Percentiles rank a stretch among this genome's conserved stretches.
phyloP scores from a whole-genome alignment of 2,797 vertebrate species.

The Anniella stebbinsi region DNA sequence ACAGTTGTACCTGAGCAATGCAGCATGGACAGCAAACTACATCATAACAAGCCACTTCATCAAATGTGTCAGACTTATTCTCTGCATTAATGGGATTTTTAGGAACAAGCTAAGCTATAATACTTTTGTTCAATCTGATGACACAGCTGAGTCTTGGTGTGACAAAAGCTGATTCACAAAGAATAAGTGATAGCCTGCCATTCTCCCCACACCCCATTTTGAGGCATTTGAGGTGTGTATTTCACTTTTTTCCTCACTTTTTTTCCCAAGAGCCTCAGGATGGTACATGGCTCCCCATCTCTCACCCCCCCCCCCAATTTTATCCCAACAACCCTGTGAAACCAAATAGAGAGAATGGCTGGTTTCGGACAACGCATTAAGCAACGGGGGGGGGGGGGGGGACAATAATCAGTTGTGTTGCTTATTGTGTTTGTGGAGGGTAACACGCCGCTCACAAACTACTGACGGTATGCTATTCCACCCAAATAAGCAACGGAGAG shows the following conservation, averaged over 20 bases:
- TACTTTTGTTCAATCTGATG: not conserved
- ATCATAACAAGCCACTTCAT: not conserved
- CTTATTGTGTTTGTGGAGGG: too few species aligned
- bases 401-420: too few species aligned
- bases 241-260: not conserved
- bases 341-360: not conserved
- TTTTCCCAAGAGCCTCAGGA: not conserved
- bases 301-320: too few species aligned
- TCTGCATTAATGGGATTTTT: not conserved
- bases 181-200: not conserved
- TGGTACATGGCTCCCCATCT: not conserved
- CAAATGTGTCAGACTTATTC: accelerated
- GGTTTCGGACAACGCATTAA: too few species aligned
- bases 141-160: not conserved
- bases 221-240: not conserved
- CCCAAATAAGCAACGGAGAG: too few species aligned
- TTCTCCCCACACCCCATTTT: too few species aligned
- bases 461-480: too few species aligned
- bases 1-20: accelerated
- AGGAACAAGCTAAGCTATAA: not conserved
- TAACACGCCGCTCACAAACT: too few species aligned
- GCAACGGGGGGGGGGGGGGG: too few species aligned
- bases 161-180: not conserved
- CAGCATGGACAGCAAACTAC: not conserved
- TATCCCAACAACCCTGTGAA: not conserved